phyloP scores from a whole-genome alignment of 2,797 vertebrate species.

The Liasis olivaceus region DNA sequence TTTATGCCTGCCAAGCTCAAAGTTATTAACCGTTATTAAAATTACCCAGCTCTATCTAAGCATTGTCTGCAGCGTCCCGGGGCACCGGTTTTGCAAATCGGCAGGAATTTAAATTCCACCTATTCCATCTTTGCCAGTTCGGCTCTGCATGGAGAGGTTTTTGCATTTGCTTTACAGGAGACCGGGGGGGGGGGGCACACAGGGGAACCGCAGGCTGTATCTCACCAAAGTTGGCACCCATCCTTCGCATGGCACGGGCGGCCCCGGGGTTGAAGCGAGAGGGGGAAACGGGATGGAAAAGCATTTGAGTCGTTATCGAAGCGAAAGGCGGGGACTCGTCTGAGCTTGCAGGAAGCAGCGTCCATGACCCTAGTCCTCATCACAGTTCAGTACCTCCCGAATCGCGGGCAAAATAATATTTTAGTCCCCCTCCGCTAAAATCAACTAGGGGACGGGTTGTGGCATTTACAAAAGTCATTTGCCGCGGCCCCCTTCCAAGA shows the following conservation, averaged over 20 bases:
- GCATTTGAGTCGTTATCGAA: neutral
- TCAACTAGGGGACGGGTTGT: neutral
- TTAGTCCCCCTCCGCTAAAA: neutral
- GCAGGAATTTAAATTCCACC: conserved; percentile 28
- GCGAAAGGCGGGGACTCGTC: neutral
- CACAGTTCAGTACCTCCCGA: neutral
- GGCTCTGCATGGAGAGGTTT: neutral
- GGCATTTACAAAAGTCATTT: neutral
- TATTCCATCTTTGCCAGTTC: conserved; percentile 5
- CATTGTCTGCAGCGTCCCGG: conserved; percentile 5
- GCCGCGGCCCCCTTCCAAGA: neutral
- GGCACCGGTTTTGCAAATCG: conserved; percentile 17
- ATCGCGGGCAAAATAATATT: neutral
- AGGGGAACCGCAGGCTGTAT: too few species aligned
- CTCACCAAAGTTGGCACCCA: neutral
- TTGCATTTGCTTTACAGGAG: neutral
- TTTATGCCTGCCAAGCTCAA: neutral
- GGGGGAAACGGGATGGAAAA: neutral
- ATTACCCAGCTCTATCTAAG: conserved; percentile 10
- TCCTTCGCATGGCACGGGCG: fast-evolving
- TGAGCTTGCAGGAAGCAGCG: neutral
- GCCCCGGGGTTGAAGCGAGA: too few species aligned
- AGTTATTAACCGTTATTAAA: conserved; percentile 23
- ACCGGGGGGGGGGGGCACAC: fast-evolving
- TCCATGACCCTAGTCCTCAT: neutral